phyloP scores from a whole-genome alignment of 2,888 invertebrate species.

The Pandemis cinnamomeana region DNA sequence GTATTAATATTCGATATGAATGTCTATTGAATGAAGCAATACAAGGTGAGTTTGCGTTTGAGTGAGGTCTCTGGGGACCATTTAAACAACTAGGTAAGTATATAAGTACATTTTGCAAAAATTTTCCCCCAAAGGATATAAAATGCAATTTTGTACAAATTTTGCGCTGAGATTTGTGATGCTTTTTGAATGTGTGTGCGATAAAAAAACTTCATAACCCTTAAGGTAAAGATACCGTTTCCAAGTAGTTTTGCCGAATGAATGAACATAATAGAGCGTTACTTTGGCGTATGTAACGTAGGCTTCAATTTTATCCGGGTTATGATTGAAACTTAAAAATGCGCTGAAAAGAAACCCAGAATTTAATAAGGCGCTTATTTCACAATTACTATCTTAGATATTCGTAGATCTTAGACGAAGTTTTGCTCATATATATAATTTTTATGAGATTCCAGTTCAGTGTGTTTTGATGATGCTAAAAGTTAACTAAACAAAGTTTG shows the following conservation, averaged over 20 bases:
- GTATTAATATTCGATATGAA: conserved; percentile 16
- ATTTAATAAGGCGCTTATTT: neutral
- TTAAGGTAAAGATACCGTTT: neutral
- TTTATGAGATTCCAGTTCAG: neutral
- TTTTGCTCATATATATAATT: neutral
- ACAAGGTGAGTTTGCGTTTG: conserved; percentile 15
- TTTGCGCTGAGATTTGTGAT: neutral
- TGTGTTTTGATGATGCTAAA: neutral
- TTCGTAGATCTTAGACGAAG: neutral
- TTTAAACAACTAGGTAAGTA: neutral
- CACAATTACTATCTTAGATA: neutral
- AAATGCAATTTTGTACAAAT: neutral
- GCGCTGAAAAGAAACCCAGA: neutral
- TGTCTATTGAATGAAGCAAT: conserved; percentile 20
- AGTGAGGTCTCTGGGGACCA: neutral
- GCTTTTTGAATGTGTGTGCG: neutral
- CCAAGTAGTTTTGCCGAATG: neutral
- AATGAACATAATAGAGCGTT: neutral
- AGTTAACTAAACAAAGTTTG: neutral
- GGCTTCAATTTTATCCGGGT: neutral
- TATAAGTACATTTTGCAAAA: neutral
- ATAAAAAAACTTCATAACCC: neutral
- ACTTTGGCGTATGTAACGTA: neutral
- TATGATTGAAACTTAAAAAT: neutral
- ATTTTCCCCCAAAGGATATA: neutral